A percentile compares a stretch with the other conserved stretches of the same genome.
These are phyloP conservation scores for Agrypnia vestita DNA, from an alignment of 1,140 invertebrate species.

Conservation along the genomic window DNA sequence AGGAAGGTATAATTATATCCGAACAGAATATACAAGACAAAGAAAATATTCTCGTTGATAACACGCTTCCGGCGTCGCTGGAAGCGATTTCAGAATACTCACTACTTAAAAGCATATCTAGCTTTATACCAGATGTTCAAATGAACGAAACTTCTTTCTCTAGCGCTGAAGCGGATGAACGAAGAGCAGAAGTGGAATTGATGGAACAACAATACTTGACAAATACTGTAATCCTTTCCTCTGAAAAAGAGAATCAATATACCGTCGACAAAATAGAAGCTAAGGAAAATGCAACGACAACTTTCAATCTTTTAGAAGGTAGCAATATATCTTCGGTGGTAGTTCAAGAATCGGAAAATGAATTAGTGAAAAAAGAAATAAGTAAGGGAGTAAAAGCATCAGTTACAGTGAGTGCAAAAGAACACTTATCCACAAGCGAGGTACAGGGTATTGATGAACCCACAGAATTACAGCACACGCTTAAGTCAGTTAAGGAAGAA, in stretches of 20 bases:
- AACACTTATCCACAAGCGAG: constrained; percentile 74
- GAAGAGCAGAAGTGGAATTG: constrained; percentile 74
- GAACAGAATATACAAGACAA: constrained; percentile 76
- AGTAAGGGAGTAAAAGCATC: constrained; percentile 72
- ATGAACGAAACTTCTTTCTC: constrained; percentile 74
- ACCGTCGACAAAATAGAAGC: constrained; percentile 66
- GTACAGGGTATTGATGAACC: constrained; percentile 73
- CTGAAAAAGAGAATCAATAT: constrained; percentile 76
- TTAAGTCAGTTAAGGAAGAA: constrained; percentile 74
- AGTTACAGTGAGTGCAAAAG: constrained; percentile 70
- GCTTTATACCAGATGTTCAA: constrained; percentile 75
- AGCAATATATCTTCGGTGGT: constrained; percentile 71
- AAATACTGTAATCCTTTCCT: constrained; percentile 73
- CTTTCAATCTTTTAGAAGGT: constrained; percentile 73
- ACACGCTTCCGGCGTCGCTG: constrained; percentile 69
- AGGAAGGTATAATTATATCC: constrained; percentile 77
- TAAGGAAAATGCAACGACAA: constrained; percentile 70
- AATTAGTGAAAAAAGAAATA: constrained; percentile 66
- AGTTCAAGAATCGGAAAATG: constrained; percentile 76
- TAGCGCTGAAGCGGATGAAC: constrained; percentile 67
- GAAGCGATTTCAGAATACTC: constrained; percentile 74
- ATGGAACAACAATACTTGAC: constrained; percentile 75
- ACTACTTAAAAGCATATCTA: constrained; percentile 75
- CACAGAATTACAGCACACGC: constrained; percentile 70
- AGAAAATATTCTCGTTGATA: constrained; percentile 74